phyloP scores from a whole-genome alignment of 2,113 vertebrate species.

The Neogale vison region DNA sequence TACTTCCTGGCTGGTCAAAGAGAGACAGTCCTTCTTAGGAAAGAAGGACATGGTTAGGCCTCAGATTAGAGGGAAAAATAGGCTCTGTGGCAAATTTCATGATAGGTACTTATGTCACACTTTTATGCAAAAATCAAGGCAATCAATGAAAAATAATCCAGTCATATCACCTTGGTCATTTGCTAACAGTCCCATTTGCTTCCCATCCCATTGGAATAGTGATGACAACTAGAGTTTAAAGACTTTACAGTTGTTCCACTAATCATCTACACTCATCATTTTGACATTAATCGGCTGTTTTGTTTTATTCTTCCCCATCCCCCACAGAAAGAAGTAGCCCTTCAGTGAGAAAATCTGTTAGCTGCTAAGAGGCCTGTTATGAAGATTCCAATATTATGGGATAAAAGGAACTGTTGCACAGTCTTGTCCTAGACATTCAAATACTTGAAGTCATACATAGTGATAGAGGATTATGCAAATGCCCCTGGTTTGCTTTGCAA shows the following conservation, averaged over 20 bases:
- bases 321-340: neutral
- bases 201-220: neutral
- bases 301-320: neutral
- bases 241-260: neutral
- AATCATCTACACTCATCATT: neutral
- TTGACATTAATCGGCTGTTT: neutral
- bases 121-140: slow-evolving; percentile 23
- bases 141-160: neutral
- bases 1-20: neutral
- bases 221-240: neutral
- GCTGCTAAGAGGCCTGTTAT: neutral
- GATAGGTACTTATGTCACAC: neutral
- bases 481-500: slow-evolving; percentile 38
- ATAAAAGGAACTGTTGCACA: neutral
- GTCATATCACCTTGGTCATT: neutral
- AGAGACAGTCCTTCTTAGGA: neutral
- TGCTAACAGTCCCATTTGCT: neutral
- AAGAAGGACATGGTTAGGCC: neutral
- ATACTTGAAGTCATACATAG: neutral
- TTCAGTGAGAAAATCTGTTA: neutral
- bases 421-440: neutral
- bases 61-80: neutral
- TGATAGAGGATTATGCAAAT: neutral
- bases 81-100: slow-evolving; percentile 1
- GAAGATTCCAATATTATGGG: neutral